These are phyloP conservation scores for Microctonus brassicae DNA, from an alignment of 2,888 invertebrate species.

Conservation along the genomic window DNA sequence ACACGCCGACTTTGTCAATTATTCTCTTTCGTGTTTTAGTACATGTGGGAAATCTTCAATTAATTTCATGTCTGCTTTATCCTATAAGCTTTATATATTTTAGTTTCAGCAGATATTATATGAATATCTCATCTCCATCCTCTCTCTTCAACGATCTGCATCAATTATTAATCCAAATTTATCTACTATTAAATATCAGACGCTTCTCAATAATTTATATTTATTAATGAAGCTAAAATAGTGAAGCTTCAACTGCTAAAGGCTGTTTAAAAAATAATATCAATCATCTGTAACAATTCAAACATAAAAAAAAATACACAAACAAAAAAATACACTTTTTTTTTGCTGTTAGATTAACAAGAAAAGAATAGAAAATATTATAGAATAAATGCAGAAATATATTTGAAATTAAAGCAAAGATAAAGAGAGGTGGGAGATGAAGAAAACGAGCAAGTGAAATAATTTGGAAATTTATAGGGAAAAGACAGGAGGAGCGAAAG, in stretches of 20 bases:
- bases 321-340: neutral
- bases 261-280: neutral
- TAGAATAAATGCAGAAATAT: constrained; percentile 21
- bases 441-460: constrained; percentile 33
- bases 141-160: constrained; percentile 2
- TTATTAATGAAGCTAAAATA: neutral
- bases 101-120: neutral
- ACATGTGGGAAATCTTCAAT: neutral
- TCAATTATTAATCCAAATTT: neutral
- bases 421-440: constrained; percentile 42
- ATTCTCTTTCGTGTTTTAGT: constrained; percentile 30
- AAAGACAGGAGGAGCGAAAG: constrained; percentile 23
- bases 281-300: neutral
- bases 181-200: neutral
- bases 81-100: neutral
- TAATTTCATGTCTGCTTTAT: neutral
- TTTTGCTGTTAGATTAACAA: neutral
- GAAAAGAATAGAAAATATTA: neutral
- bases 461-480: neutral
- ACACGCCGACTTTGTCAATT: constrained; percentile 33
- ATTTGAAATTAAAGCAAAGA: neutral
- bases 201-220: neutral
- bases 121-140: neutral
- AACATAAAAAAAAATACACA: neutral
- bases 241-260: neutral